A percentile compares a stretch with the other conserved stretches of the same genome.
phyloP scores from a whole-genome alignment of 2,113 vertebrate genomes.

The Junco hyemalis region DNA sequence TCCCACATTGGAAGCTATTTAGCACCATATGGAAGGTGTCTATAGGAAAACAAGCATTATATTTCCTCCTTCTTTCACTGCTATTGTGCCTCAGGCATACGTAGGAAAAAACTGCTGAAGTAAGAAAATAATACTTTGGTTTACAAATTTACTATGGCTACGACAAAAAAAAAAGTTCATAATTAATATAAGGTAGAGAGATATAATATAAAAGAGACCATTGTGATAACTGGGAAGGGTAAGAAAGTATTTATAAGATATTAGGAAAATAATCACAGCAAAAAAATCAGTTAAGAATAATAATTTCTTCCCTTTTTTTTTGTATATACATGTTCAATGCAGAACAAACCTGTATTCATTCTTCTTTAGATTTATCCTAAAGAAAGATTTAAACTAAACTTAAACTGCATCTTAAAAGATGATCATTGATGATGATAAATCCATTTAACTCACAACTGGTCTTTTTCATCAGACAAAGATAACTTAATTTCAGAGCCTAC shows the following conservation, averaged over 20 bases:
- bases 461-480: background rate
- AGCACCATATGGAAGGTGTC: background rate
- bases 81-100: background rate
- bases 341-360: background rate
- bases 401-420: background rate
- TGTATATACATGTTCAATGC: background rate
- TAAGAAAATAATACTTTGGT: background rate
- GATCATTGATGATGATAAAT: background rate
- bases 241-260: background rate
- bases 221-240: background rate
- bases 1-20: background rate
- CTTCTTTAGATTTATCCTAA: background rate
- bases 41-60: background rate
- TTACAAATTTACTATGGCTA: background rate
- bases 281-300: background rate
- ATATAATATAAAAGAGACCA: background rate
- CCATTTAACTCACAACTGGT: background rate
- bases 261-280: background rate
- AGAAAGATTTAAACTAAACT: background rate
- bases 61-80: background rate
- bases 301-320: background rate
- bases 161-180: background rate
- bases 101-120: background rate
- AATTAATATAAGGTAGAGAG: background rate
- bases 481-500: background rate